These are phyloP conservation scores for Dallia pectoralis DNA, from an alignment of 2,797 vertebrate genomes.

Conservation along the genomic window DNA sequence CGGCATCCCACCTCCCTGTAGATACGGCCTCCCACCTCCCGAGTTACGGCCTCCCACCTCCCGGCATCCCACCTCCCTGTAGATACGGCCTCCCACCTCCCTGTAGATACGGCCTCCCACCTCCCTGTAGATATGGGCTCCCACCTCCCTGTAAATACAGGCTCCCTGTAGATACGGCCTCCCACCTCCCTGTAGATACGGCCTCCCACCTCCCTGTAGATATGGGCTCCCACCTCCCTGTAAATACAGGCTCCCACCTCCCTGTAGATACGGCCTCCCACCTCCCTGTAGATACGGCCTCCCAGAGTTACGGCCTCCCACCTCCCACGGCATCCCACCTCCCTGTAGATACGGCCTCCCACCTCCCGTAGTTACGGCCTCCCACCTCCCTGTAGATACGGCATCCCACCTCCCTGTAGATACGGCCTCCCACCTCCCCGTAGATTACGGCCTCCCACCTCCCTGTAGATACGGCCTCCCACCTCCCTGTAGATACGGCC, in stretches of 20 bases:
- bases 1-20: conserved; percentile 63
- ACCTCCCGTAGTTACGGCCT: too few relatives aligned
- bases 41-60: conserved; percentile 60
- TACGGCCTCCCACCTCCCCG: conserved; percentile 29
- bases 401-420: conserved; percentile 36
- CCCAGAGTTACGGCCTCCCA: too few relatives aligned
- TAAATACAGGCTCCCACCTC: conserved; percentile 36
- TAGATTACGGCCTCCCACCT: conserved; percentile 42
- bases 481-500: conserved; percentile 34
- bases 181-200: conserved; percentile 65
- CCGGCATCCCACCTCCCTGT: too few relatives aligned
- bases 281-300: conserved; percentile 36
- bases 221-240: conserved; percentile 27
- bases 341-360: too few relatives aligned
- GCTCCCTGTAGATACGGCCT: conserved; percentile 50
- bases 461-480: conserved; percentile 40
- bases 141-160: conserved; percentile 66
- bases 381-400: conserved; percentile 36
- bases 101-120: conserved; percentile 62
- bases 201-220: conserved; percentile 36
- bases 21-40: conserved; percentile 58
- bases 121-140: conserved; percentile 54
- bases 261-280: conserved; percentile 40
- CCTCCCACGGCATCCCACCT: conserved; percentile 34
- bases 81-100: conserved; percentile 58